phyloP scores from a whole-genome alignment of 2,888 invertebrate species.

The Sipunculus nudus region DNA sequence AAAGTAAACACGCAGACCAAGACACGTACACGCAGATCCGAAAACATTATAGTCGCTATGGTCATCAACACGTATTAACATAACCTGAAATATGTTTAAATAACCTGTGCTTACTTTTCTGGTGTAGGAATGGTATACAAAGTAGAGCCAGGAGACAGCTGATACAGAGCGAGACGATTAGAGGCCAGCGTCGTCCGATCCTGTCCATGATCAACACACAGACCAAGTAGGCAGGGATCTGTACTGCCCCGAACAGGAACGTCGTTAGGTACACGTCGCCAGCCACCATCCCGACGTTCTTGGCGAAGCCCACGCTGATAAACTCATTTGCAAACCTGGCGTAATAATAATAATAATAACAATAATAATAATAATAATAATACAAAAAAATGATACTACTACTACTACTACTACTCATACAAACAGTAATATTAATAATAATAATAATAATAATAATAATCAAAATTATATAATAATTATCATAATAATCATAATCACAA shows the following conservation, averaged over 20 bases:
- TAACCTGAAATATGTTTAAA: too few relatives aligned
- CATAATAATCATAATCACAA: too few relatives aligned
- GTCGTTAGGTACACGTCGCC: constrained; percentile 16
- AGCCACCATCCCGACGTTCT: constrained; percentile 1
- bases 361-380: too few relatives aligned
- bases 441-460: too few relatives aligned
- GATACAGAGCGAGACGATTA: background rate
- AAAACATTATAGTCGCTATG: background rate
- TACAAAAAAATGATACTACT: too few relatives aligned
- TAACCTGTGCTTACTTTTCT: background rate
- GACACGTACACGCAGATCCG: background rate
- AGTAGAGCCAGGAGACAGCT: background rate
- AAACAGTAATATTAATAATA: too few relatives aligned
- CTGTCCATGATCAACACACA: constrained; percentile 5
- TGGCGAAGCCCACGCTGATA: background rate
- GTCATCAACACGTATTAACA: background rate
- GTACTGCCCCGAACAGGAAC: constrained; percentile 8
- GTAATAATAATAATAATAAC: background rate
- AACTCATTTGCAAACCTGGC: constrained; percentile 4
- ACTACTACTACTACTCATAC: too few relatives aligned
- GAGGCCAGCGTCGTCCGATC: constrained; percentile 9
- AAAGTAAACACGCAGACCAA: background rate
- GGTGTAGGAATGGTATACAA: constrained; percentile 2
- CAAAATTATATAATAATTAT: too few relatives aligned
- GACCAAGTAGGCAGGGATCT: constrained; percentile 3